Percentiles rank a stretch among this genome's conserved stretches.
Evolutionary conservation across 2,113 vertebrate genomes (phyloP).

Genomic region (Phoxinus phoxinus): DNA sequence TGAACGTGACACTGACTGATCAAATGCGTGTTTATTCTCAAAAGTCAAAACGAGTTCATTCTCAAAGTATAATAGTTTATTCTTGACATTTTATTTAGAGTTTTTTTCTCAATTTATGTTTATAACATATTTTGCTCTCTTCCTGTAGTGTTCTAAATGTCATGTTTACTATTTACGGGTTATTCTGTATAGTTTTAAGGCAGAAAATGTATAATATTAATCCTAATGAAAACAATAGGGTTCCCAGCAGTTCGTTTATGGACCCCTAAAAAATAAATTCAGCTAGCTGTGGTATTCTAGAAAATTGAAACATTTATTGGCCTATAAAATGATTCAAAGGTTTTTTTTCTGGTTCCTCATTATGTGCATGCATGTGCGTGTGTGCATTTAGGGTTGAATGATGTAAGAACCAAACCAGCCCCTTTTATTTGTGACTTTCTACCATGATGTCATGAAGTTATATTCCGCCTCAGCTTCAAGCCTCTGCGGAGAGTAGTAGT

Average conservation of each 20-base stretch:
- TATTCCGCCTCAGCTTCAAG: not conserved
- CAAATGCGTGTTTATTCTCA: too few relatives aligned
- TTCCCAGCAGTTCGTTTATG: not conserved
- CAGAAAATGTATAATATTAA: not conserved
- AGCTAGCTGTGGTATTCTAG: not conserved
- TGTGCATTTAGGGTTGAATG: not conserved
- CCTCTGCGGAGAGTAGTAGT: not conserved
- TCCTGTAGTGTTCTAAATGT: not conserved
- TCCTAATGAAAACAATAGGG: not conserved
- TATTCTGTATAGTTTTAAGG: not conserved
- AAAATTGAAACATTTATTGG: not conserved
- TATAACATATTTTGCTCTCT: not conserved
- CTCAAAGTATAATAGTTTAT: too few relatives aligned
- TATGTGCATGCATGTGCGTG: constrained; percentile 6
- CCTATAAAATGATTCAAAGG: not conserved
- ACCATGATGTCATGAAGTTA: constrained; percentile 23
- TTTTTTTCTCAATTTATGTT: too few relatives aligned
- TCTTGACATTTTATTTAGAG: too few relatives aligned
- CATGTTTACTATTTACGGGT: not conserved
- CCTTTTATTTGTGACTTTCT: constrained; percentile 28
- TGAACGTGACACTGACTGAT: too few relatives aligned
- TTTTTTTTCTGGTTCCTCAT: not conserved
- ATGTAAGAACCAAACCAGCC: constrained; percentile 15
- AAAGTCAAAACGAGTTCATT: too few relatives aligned
- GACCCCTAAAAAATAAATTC: not conserved